These are phyloP conservation scores for Lacanobia wlatinum DNA, from an alignment of 2,888 invertebrate genomes.

Conservation along the genomic window DNA sequence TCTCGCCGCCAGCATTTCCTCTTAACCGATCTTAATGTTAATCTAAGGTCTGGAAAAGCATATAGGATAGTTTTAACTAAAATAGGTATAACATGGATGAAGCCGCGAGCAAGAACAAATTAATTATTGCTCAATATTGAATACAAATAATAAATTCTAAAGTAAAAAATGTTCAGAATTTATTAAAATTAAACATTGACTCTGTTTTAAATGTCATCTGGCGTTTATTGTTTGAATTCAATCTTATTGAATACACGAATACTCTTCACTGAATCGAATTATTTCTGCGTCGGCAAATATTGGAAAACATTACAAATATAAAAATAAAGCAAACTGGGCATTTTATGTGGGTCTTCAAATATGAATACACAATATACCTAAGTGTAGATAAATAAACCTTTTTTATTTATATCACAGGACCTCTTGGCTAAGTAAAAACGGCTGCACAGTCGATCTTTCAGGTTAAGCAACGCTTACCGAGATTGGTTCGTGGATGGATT, in stretches of 20 bases:
- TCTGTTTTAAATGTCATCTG: constrained; percentile 23
- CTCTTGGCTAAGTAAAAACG: too few species aligned
- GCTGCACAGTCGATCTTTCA: too few species aligned
- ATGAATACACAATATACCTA: neutral
- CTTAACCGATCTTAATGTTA: too few species aligned
- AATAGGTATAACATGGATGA: neutral
- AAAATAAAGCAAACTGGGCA: constrained; percentile 26
- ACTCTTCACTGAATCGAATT: constrained; percentile 38
- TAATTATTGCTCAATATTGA: constrained; percentile 5
- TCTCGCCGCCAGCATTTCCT: too few species aligned
- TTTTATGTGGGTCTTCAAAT: neutral
- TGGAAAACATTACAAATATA: constrained; percentile 22
- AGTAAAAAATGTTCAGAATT: neutral
- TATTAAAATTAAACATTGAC: constrained; percentile 19
- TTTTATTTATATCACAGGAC: neutral
- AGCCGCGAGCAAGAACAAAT: neutral
- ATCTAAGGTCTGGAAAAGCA: too few species aligned
- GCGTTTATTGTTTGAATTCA: constrained; percentile 23
- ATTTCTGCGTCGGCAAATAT: constrained; percentile 36
- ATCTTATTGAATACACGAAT: constrained; percentile 32
- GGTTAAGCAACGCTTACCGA: too few species aligned
- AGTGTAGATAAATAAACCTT: neutral
- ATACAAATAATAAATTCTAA: neutral
- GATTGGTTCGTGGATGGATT: too few species aligned
- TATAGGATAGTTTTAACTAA: neutral